These are phyloP conservation scores for Caenorhabditis zanzibari DNA, from an alignment of 2,888 invertebrate genomes.

Conservation along the genomic window DNA sequence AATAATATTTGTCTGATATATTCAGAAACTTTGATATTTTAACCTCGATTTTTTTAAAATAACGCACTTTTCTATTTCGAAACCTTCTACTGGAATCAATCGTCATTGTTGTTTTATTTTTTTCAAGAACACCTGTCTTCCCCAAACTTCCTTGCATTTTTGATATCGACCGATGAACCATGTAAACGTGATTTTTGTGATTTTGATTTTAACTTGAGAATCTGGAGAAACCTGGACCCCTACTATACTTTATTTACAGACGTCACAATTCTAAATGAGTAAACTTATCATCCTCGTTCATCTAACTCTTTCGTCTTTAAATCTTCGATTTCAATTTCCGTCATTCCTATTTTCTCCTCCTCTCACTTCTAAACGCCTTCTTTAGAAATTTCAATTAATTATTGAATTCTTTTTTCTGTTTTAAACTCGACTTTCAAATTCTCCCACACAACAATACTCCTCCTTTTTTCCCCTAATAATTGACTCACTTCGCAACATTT, in stretches of 20 bases:
- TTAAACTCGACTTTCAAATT: slow-evolving; percentile 7
- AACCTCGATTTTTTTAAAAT: no score
- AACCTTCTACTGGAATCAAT: no score
- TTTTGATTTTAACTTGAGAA: background rate
- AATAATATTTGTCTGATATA: no score
- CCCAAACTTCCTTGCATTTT: background rate
- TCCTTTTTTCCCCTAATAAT: slow-evolving; percentile 14
- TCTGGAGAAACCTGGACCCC: background rate
- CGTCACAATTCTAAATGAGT: background rate
- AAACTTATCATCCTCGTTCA: slow-evolving; percentile 32
- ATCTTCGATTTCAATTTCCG: slow-evolving; percentile 44
- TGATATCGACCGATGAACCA: no score
- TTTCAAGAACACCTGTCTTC: background rate
- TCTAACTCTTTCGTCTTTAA: slow-evolving; percentile 5
- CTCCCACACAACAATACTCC: background rate
- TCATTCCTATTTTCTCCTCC: slow-evolving; percentile 19
- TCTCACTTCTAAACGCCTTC: slow-evolving; percentile 22
- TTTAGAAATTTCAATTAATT: slow-evolving; percentile 31
- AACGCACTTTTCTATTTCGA: no score
- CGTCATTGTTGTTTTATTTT: background rate
- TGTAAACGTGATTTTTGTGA: background rate
- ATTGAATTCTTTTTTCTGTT: slow-evolving; percentile 32
- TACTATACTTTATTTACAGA: background rate
- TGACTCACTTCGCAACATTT: slow-evolving; percentile 33
- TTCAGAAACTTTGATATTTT: no score